These are phyloP conservation scores for Rhysida immarginata DNA, from an alignment of 1,140 invertebrate genomes.

Conservation along the genomic window DNA sequence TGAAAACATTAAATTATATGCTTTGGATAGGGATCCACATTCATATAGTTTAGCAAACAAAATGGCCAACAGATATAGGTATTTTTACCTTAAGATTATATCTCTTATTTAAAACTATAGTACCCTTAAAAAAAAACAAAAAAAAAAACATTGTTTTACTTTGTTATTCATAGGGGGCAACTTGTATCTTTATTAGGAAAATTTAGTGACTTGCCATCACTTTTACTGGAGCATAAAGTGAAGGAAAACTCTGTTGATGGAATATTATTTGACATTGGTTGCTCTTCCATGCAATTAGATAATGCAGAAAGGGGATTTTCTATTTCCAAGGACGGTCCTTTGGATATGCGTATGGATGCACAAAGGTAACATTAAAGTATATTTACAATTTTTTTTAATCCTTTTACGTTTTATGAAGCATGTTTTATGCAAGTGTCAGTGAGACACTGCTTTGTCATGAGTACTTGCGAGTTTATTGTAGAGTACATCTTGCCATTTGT, in stretches of 20 bases:
- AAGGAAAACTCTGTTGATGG: slow-evolving; percentile 56
- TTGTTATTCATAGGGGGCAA: slow-evolving; percentile 26
- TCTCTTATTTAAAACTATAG: neutral
- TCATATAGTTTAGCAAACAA: slow-evolving; percentile 49
- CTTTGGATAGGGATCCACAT: slow-evolving; percentile 74
- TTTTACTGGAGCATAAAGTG: slow-evolving; percentile 45
- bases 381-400: neutral
- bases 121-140: neutral
- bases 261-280: slow-evolving; percentile 85
- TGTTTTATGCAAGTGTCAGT: neutral
- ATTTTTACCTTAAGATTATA: slow-evolving; percentile 3
- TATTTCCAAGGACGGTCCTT: slow-evolving; percentile 59
- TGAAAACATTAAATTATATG: slow-evolving; percentile 45
- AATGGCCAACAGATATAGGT: neutral
- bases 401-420: neutral
- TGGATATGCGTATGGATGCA: slow-evolving; percentile 94
- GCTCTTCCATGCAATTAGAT: slow-evolving; percentile 90
- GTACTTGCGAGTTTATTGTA: too few species aligned
- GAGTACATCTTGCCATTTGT: too few species aligned
- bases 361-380: slow-evolving; percentile 31
- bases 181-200: slow-evolving; percentile 61
- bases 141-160: neutral
- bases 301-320: slow-evolving; percentile 65
- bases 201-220: slow-evolving; percentile 66
- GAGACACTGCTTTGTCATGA: too few species aligned